These are phyloP conservation scores for Nymphalis c-album DNA, from an alignment of 2,888 invertebrate genomes.

Conservation along the genomic window DNA sequence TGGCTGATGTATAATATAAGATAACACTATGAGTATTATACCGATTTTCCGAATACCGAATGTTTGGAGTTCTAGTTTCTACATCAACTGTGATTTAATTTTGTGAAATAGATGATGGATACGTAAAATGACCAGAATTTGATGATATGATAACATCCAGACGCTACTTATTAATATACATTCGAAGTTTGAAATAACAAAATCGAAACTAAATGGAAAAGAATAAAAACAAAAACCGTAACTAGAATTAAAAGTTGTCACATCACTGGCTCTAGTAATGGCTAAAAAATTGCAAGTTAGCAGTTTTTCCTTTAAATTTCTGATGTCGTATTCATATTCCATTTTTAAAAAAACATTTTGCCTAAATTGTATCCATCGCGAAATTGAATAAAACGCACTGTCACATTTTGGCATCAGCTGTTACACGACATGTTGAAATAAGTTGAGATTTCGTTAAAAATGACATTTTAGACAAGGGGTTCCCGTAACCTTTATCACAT, in stretches of 20 bases:
- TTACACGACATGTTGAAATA: constrained; percentile 50
- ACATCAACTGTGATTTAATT: too few species aligned
- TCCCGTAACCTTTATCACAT: background rate
- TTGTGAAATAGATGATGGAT: too few species aligned
- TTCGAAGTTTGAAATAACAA: background rate
- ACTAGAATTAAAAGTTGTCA: background rate
- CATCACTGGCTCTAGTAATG: background rate
- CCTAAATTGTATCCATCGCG: constrained; percentile 22
- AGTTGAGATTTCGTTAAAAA: constrained; percentile 16
- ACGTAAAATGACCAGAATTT: too few species aligned
- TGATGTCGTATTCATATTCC: constrained; percentile 8
- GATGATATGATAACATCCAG: too few species aligned
- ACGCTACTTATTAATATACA: too few species aligned
- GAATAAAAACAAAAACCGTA: background rate
- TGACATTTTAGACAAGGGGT: constrained; percentile 1
- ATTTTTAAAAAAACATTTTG: constrained; percentile 22
- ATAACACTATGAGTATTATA: too few species aligned
- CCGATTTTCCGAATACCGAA: too few species aligned
- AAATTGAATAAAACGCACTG: constrained; percentile 29
- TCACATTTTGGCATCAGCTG: constrained; percentile 48
- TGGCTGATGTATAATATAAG: too few species aligned
- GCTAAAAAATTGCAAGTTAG: background rate
- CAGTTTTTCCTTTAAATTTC: constrained; percentile 6
- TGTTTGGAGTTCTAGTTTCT: too few species aligned
- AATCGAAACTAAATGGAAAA: background rate